phyloP scores from a whole-genome alignment of 2,888 invertebrate species.

The Pseudanteris insignis region DNA sequence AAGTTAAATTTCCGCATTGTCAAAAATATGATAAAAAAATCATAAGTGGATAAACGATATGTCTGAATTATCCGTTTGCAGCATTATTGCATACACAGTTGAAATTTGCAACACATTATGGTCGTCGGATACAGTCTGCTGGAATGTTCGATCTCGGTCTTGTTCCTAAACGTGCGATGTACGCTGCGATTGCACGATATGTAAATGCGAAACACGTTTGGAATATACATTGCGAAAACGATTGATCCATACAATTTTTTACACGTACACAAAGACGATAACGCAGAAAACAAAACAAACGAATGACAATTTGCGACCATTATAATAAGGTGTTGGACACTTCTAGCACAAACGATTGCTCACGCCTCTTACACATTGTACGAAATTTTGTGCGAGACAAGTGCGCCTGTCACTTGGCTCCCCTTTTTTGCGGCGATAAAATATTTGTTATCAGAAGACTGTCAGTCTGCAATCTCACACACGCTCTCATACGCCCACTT shows the following conservation, averaged over 20 bases:
- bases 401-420: conserved; percentile 44
- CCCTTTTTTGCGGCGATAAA: conserved; percentile 39
- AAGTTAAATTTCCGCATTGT: too few relatives aligned
- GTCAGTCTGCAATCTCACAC: conserved; percentile 42
- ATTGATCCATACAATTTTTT: conserved; percentile 21
- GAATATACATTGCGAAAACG: conserved; percentile 24
- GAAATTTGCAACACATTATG: too few relatives aligned
- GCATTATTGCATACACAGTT: too few relatives aligned
- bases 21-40: too few relatives aligned
- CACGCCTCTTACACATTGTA: conserved; percentile 17
- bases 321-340: conserved; percentile 19
- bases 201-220: conserved; percentile 30
- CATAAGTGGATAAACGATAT: too few relatives aligned
- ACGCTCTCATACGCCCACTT: conserved; percentile 42
- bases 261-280: conserved; percentile 8
- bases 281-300: conserved; percentile 2
- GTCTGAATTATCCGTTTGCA: too few relatives aligned
- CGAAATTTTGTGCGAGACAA: conserved; percentile 44
- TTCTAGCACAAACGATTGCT: conserved; percentile 28
- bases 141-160: conserved; percentile 15
- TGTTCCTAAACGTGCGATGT: conserved; percentile 10
- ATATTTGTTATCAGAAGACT: conserved; percentile 39
- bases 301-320: neutral
- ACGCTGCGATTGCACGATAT: conserved; percentile 22
- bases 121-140: too few relatives aligned